Conservation (phyloP, 2,113 vertebrate genomes). For the Eurypyga helias region DNA sequence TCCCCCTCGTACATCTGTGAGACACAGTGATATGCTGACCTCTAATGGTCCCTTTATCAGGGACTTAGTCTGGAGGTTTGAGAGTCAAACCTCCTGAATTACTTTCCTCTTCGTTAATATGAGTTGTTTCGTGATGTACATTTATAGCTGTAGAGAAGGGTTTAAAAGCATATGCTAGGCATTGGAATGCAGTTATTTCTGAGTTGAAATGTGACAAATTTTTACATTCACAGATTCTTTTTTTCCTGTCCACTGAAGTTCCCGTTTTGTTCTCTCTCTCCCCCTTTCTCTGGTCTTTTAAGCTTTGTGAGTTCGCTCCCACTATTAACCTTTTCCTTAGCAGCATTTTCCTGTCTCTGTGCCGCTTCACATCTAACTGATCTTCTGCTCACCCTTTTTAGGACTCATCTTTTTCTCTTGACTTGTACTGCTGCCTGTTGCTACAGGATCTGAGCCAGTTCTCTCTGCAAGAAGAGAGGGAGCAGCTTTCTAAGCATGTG, state of each 20-base stretch:
- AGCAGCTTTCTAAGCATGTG: not conserved
- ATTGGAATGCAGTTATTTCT: not conserved
- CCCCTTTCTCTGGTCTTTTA: not conserved
- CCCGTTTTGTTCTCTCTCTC: not conserved
- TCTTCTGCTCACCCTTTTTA: not conserved
- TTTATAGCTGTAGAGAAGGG: not conserved
- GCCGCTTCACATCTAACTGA: not conserved
- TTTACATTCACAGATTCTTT: not conserved
- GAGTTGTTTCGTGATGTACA: not conserved
- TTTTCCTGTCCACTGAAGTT: not conserved
- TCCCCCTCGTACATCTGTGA: not conserved
- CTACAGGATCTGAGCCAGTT: not conserved
- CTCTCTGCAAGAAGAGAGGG: not conserved
- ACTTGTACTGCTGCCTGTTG: not conserved
- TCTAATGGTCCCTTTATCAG: not conserved
- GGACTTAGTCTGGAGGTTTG: not conserved
- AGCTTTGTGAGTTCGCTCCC: not conserved
- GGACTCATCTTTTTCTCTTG: not conserved
- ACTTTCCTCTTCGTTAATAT: not conserved
- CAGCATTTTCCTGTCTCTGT: not conserved
- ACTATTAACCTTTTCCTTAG: slow-evolving; percentile 12
- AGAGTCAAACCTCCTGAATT: not conserved
- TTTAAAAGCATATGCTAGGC: not conserved
- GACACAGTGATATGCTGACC: not conserved
- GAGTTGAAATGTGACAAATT: not conserved